Base-by-base conservation (phyloP, 1,140 invertebrate species). In the Sycophaga agraensis region DNA sequence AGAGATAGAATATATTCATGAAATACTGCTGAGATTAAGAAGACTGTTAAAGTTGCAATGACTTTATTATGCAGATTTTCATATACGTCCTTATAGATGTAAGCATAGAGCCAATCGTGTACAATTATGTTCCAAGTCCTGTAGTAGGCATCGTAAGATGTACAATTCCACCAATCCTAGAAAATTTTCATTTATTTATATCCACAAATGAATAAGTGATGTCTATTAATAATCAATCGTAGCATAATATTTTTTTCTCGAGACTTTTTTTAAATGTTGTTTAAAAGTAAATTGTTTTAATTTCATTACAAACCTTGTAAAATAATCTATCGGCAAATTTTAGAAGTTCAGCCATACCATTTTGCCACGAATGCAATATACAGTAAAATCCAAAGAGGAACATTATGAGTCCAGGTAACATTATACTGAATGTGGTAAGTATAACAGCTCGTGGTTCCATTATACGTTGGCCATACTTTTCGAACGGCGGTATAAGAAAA, bases 121-220 rank as follows among this genome's bases (percentile, higher is more conserved):
- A 98, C 94, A 0, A 97, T 88, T 12, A 92, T 84, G 74, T 98
- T 98, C 96, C 96, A 98, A 7, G 89, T 92, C 16, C 94, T 85
- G 73, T 95, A 98, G 73, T 90, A 99, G 5, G 81, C 83, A 0
- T 86, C 85, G 73, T 90, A 97, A 1, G 87, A 87, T 2, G 87
- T 88, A 6, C 88, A 88, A 46, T 92, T 96, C 96, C 96, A 98
- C 96, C 96, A 98, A 69, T 97, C 94, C 88, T 94, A 71, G 14
- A 80, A 79, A n/a, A n/a, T n/a, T n/a, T n/a, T n/a, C n/a, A n/a
- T n/a, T n/a, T n/a, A n/a, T n/a, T n/a, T n/a, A n/a, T n/a, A n/a
- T n/a, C n/a, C n/a, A n/a, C n/a, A n/a, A n/a, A n/a, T n/a, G n/a
- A n/a, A n/a, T n/a, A n/a, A n/a, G n/a, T n/a, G n/a, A n/a, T n/a